Conservation (phyloP, 2,888 invertebrate species). For the Sericinus montela region DNA sequence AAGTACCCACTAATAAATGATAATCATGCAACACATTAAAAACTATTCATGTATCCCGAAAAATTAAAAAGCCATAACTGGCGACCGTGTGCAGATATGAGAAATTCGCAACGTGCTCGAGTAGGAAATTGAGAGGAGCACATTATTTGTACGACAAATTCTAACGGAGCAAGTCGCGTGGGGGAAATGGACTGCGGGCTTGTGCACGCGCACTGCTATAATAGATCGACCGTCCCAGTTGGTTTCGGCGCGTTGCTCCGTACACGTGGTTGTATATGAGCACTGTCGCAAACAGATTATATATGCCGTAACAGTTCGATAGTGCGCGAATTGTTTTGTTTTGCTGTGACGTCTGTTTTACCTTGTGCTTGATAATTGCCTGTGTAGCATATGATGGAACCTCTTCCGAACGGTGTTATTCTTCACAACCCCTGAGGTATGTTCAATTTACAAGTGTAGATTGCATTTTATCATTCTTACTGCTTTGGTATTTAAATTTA, state of each 20-base stretch:
- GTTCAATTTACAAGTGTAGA: not conserved
- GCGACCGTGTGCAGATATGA: constrained; percentile 7
- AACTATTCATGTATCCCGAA: not conserved
- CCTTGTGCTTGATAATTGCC: constrained; percentile 14
- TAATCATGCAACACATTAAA: too few species aligned
- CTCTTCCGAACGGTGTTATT: not conserved
- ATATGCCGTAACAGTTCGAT: constrained; percentile 11
- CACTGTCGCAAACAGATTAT: constrained; percentile 17
- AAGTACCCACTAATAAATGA: too few species aligned
- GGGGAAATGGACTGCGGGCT: constrained; percentile 75
- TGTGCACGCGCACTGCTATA: constrained; percentile 70
- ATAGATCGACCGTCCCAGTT: constrained; percentile 76
- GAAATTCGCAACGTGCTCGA: constrained; percentile 12
- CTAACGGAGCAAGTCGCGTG: constrained; percentile 74
- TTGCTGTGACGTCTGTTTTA: constrained; percentile 13
- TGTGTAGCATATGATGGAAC: constrained; percentile 15
- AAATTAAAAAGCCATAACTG: constrained; percentile 2
- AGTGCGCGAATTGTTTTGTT: constrained; percentile 14
- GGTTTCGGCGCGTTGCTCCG: constrained; percentile 73
- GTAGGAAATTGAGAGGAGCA: constrained; percentile 30
- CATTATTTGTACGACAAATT: constrained; percentile 41
- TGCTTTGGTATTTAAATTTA: too few species aligned
- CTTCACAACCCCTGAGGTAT: constrained; percentile 8
- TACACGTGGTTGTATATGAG: constrained; percentile 46
- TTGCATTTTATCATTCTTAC: too few species aligned